Evolutionary conservation across 1,140 invertebrate genomes (phyloP).

Genomic region (Anoplophora glabripennis): DNA sequence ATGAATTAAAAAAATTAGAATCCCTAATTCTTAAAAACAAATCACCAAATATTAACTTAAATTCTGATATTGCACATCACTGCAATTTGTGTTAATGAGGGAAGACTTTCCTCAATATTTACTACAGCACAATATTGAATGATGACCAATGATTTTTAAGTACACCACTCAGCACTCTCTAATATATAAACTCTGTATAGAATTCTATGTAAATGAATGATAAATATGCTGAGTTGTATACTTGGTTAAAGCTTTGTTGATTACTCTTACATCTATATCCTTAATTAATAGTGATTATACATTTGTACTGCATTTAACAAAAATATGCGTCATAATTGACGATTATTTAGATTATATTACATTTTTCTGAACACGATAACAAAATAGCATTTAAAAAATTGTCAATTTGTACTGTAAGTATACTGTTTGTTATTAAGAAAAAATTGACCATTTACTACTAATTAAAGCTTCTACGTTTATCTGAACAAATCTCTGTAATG

Average conservation of each 20-base stretch:
- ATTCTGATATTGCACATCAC: slow-evolving; percentile 41
- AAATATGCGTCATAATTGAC: slow-evolving; percentile 46
- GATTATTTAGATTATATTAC: slow-evolving; percentile 35
- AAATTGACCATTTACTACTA: slow-evolving; percentile 26
- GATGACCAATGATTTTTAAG: slow-evolving; percentile 13
- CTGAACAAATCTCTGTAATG: slow-evolving; percentile 13
- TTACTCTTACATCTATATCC: slow-evolving; percentile 30
- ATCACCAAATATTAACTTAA: slow-evolving; percentile 25
- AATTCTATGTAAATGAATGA: slow-evolving; percentile 8
- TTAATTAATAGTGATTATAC: slow-evolving; percentile 42
- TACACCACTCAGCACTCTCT: neutral
- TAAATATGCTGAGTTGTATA: slow-evolving; percentile 11
- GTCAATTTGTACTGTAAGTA: slow-evolving; percentile 28
- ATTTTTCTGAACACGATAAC: slow-evolving; percentile 22
- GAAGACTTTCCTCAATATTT: slow-evolving; percentile 2
- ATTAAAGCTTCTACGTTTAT: slow-evolving; percentile 24
- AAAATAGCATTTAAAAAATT: slow-evolving; percentile 35
- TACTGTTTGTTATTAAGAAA: slow-evolving; percentile 5
- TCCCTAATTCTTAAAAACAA: slow-evolving; percentile 32
- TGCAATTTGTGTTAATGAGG: slow-evolving; percentile 29
- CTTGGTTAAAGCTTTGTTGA: slow-evolving; percentile 19
- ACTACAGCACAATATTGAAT: slow-evolving; percentile 13
- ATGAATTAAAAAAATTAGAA: slow-evolving; percentile 29
- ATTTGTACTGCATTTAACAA: slow-evolving; percentile 49
- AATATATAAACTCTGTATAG: slow-evolving; percentile 3